Evolutionary conservation across 1,140 invertebrate genomes (phyloP).

Genomic region (Orius laevigatus): DNA sequence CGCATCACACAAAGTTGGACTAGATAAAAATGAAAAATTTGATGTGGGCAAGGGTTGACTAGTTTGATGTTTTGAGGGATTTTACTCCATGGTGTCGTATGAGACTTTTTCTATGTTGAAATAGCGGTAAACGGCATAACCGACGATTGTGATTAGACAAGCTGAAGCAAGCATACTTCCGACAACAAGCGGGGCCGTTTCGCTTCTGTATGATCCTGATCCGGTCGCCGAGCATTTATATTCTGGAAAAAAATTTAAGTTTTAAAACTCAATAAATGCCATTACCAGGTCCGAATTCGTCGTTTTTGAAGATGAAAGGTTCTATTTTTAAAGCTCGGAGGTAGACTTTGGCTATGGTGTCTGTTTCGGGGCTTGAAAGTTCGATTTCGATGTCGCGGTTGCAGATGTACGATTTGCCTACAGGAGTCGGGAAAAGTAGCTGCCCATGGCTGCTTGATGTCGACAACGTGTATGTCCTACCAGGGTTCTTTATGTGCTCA

Average conservation of each 20-base stretch:
- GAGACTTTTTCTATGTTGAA: slow-evolving; percentile 79
- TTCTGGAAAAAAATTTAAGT: slow-evolving; percentile 18
- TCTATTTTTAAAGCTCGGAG: slow-evolving; percentile 37
- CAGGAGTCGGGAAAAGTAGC: slow-evolving; percentile 63
- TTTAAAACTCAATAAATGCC: no score
- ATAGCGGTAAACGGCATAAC: slow-evolving; percentile 74
- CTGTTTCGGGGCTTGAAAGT: slow-evolving; percentile 27
- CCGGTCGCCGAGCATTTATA: slow-evolving; percentile 23
- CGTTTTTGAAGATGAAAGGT: slow-evolving; percentile 46
- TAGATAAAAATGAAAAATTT: no score
- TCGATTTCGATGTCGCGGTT: slow-evolving; percentile 42
- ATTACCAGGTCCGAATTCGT: slow-evolving; percentile 39
- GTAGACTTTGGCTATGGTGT: slow-evolving; percentile 26
- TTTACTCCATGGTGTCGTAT: slow-evolving; percentile 82
- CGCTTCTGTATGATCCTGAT: slow-evolving; percentile 37
- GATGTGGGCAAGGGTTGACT: no score
- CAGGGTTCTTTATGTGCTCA: slow-evolving; percentile 32
- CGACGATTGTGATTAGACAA: slow-evolving; percentile 59
- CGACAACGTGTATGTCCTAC: slow-evolving; percentile 16
- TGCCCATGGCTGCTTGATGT: slow-evolving; percentile 36
- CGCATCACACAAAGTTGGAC: no score
- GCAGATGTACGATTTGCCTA: slow-evolving; percentile 67
- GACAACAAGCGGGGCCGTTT: slow-evolving; percentile 67
- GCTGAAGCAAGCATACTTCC: slow-evolving; percentile 69
- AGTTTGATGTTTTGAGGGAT: slow-evolving; percentile 37